Evolutionary conservation across 2,888 invertebrate species (phyloP), one percentile per base, ranked within the genome.

Genomic region (Diadegma fenestrale): DNA sequence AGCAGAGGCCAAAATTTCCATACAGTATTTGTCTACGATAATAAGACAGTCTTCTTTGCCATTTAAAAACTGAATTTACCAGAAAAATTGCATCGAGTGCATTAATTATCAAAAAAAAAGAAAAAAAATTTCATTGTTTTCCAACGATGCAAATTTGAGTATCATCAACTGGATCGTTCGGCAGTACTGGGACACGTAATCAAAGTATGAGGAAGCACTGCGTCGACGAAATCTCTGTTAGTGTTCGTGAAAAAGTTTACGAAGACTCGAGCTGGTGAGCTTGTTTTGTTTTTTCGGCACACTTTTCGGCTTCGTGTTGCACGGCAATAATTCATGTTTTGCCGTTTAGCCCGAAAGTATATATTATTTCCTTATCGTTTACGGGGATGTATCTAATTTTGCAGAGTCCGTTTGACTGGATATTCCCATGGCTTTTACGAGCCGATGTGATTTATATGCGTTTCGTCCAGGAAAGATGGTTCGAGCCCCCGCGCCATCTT

Each of bases 151-250:
- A 30, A 30, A n/a, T n/a, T n/a, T n/a, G n/a, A n/a, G n/a, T n/a
- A n/a, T n/a, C n/a, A n/a, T n/a, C n/a, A n/a, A n/a, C n/a, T n/a
- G n/a, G n/a, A n/a, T n/a, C n/a, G n/a, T n/a, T 26, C 69, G 68
- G 58, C 75, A 45, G 61, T 76, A 81, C 69, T 63, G 81, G 61
- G 68, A 61, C 58, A 45, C 73, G 48, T 81, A 68, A 33, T 75
- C 68, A 45, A 43, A 12, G 3, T 19, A 19, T 12, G 19, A 30
- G 30, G 48, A n/a, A n/a, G n/a, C n/a, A 10, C n/a, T n/a, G 48
- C n/a, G n/a, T n/a, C n/a, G n/a, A 48, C 19, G n/a, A 14, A 48
- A 48, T 19, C 48, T 5, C n/a, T 7, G 3, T 4, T 2, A 45
- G 14, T 12, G 4, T 17, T n/a, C n/a, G 14, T 33, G 17, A 45